phyloP scores from a whole-genome alignment of 92 coral and sea anemone species.

The Phenganax stokvisi region DNA sequence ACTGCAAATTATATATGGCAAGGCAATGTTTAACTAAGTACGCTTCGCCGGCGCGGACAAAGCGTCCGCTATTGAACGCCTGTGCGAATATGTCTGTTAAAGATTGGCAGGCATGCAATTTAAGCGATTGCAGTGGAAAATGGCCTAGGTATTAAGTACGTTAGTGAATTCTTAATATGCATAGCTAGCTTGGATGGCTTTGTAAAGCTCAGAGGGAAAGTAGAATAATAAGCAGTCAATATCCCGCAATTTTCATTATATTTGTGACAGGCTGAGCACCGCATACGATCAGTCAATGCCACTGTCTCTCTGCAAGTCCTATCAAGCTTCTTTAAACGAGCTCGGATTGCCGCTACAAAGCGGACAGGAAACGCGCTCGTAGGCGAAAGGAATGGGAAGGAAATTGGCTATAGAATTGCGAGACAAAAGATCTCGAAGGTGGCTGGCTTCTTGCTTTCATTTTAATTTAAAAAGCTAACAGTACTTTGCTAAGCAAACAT shows the following conservation, averaged over 20 bases:
- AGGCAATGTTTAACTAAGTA: no score
- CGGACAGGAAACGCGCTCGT: conserved; percentile 25
- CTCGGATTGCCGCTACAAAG: conserved; percentile 29
- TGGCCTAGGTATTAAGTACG: not conserved
- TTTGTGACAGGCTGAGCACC: conserved; percentile 26
- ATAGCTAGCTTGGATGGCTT: conserved; percentile 10
- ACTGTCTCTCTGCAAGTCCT: conserved; percentile 11
- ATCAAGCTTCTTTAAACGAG: conserved; percentile 20
- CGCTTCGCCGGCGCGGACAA: no score
- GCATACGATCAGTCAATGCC: conserved; percentile 23
- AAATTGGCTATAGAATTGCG: conserved; percentile 15
- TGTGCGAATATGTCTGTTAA: no score
- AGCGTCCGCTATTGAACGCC: no score
- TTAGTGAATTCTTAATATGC: not conserved
- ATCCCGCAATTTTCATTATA: conserved; percentile 19
- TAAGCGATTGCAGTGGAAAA: not conserved
- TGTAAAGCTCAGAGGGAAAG: conserved; percentile 10
- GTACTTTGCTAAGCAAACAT: conserved; percentile 31
- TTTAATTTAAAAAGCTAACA: conserved; percentile 38
- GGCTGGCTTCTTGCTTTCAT: conserved; percentile 8
- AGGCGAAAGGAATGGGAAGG: conserved; percentile 26
- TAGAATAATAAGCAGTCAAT: conserved; percentile 19
- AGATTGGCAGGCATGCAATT: not conserved
- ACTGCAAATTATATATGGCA: no score
- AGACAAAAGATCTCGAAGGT: conserved; percentile 17